Conservation (phyloP, 1,140 invertebrate genomes). For the Pseudomyrmex concolor region DNA sequence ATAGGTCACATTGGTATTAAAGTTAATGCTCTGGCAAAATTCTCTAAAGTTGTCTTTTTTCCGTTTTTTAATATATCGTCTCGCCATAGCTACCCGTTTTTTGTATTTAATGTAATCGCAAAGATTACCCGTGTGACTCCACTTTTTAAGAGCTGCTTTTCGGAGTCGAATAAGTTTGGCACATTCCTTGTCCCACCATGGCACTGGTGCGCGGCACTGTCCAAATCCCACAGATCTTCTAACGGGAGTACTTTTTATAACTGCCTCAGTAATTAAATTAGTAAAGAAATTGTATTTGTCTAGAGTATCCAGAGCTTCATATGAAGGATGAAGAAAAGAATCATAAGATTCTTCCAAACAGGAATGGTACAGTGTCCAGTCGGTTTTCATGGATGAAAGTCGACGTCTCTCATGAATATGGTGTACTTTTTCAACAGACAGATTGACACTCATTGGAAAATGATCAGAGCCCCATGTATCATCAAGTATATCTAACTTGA, state of each 20-base stretch:
- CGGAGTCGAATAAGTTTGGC: conserved; percentile 4
- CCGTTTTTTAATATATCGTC: conserved; percentile 14
- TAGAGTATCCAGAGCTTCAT: not conserved
- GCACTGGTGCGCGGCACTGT: not conserved
- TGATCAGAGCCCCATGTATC: not conserved
- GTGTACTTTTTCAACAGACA: not conserved
- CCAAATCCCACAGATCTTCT: no score
- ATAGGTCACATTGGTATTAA: not conserved
- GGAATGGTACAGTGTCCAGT: not conserved
- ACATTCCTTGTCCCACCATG: conserved; percentile 31
- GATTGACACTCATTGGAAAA: not conserved
- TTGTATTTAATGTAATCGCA: conserved; percentile 13
- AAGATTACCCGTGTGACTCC: not conserved
- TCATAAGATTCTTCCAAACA: not conserved
- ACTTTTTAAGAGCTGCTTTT: conserved; percentile 24
- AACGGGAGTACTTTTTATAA: no score
- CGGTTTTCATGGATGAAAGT: not conserved
- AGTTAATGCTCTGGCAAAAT: not conserved
- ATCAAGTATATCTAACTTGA: not conserved
- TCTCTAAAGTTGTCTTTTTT: conserved; percentile 12
- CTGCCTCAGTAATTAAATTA: no score
- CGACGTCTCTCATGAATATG: not conserved
- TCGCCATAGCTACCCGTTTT: not conserved
- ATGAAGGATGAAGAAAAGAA: not conserved
- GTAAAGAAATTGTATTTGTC: conserved; percentile 1